Conservation (phyloP, 2,797 vertebrate species). For the Anisognathus igniventris region DNA sequence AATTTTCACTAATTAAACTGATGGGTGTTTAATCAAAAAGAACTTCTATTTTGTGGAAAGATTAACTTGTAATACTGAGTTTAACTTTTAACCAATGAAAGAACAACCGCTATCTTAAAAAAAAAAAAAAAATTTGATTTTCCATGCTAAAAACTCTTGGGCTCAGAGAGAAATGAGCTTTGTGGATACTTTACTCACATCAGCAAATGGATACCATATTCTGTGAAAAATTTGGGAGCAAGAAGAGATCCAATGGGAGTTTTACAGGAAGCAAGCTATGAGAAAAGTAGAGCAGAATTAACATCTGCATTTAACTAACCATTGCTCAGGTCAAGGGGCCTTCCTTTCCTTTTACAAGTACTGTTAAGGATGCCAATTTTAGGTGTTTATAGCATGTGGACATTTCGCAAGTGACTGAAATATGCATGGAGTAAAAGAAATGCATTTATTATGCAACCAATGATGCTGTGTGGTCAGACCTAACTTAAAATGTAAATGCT, state of each 20-base stretch:
- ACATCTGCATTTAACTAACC: not conserved
- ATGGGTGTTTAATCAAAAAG: not conserved
- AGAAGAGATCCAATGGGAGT: not conserved
- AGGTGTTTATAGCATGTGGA: not conserved
- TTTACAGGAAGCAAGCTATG: not conserved
- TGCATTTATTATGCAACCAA: not conserved
- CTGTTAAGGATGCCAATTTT: not conserved
- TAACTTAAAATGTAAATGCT: not conserved
- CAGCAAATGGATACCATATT: not conserved
- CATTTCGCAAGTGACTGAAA: not conserved
- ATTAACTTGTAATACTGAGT: not conserved
- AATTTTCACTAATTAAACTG: not conserved
- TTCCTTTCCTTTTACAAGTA: not conserved
- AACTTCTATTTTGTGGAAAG: not conserved
- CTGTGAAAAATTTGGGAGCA: not conserved
- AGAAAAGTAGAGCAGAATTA: not conserved
- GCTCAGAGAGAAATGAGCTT: not conserved
- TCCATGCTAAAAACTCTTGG: not conserved
- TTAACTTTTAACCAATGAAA: not conserved
- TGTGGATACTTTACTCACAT: not conserved
- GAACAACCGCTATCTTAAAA: not conserved
- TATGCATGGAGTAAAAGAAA: not conserved
- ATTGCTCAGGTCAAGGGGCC: not conserved
- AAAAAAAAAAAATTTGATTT: not conserved
- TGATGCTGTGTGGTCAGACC: not conserved